A percentile compares a stretch with the other conserved stretches of the same genome.
phyloP scores from a whole-genome alignment of 2,888 invertebrate species.

The Cistogaster globosa region DNA sequence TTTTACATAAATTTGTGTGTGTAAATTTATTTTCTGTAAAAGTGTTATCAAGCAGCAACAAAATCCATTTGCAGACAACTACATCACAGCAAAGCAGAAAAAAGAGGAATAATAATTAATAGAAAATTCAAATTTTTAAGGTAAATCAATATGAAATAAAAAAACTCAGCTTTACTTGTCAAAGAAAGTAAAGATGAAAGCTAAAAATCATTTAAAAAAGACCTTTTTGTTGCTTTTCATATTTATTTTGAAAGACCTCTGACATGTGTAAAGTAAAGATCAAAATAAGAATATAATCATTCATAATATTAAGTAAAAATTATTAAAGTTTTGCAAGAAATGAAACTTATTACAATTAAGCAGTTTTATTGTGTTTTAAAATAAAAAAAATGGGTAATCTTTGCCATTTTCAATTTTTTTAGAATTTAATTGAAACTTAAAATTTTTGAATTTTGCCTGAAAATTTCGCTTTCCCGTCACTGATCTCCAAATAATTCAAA shows the following conservation, averaged over 20 bases:
- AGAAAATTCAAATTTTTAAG: constrained; percentile 40
- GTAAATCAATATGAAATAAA: constrained; percentile 64
- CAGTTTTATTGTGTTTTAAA: no score
- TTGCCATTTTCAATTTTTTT: no score
- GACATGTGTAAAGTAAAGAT: not conserved
- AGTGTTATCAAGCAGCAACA: constrained; percentile 29
- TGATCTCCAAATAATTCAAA: no score
- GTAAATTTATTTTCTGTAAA: constrained; percentile 5
- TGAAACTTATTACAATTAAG: no score
- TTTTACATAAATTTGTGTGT: not conserved
- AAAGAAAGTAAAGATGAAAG: constrained; percentile 44
- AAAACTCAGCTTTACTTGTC: constrained; percentile 67
- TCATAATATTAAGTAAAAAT: no score
- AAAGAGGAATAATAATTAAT: constrained; percentile 26
- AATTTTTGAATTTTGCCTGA: no score
- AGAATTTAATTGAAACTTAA: no score
- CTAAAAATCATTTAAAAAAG: constrained; percentile 9
- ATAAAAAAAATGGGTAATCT: no score
- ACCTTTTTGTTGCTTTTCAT: not conserved
- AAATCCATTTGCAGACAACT: not conserved
- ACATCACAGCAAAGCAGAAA: not conserved
- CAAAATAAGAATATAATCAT: not conserved
- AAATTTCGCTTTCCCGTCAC: no score
- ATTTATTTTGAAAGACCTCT: not conserved
- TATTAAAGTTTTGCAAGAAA: no score